Conservation (phyloP, 1,140 invertebrate species). For the Sycophaga agraensis region DNA sequence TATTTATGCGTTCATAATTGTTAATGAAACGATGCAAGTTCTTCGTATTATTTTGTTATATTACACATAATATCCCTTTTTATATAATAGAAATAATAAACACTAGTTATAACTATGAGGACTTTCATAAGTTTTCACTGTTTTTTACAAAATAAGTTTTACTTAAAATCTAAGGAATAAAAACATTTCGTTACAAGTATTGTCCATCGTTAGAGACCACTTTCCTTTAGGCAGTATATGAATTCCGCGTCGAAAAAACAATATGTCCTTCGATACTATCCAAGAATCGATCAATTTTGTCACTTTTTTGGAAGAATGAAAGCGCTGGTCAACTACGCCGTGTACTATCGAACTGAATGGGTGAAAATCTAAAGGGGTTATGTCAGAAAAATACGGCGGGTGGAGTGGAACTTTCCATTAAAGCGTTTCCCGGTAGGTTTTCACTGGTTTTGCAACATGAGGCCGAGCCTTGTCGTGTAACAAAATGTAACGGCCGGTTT, state of each 20-base stretch:
- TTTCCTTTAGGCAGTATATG: neutral
- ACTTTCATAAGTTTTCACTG: neutral
- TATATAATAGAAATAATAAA: too few relatives aligned
- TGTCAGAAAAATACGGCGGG: slow-evolving; percentile 35
- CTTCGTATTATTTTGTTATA: neutral
- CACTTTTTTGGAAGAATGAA: neutral
- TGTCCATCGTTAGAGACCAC: neutral
- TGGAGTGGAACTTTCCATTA: slow-evolving; percentile 30
- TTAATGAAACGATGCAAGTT: neutral
- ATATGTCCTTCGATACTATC: neutral
- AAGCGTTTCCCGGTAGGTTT: neutral
- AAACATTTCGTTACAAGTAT: neutral
- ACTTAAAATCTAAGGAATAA: neutral
- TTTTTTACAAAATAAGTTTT: neutral
- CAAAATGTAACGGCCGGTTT: too few relatives aligned
- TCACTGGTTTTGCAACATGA: neutral
- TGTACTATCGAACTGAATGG: neutral
- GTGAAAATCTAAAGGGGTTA: slow-evolving; percentile 35
- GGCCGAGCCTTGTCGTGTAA: neutral
- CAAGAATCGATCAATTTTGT: neutral
- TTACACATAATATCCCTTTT: too few relatives aligned
- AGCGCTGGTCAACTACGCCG: neutral
- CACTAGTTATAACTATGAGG: too few relatives aligned
- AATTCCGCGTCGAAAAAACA: neutral
- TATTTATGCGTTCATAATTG: neutral